Base-by-base conservation (phyloP, 2,797 vertebrate genomes). In the Sebastes goodei region DNA sequence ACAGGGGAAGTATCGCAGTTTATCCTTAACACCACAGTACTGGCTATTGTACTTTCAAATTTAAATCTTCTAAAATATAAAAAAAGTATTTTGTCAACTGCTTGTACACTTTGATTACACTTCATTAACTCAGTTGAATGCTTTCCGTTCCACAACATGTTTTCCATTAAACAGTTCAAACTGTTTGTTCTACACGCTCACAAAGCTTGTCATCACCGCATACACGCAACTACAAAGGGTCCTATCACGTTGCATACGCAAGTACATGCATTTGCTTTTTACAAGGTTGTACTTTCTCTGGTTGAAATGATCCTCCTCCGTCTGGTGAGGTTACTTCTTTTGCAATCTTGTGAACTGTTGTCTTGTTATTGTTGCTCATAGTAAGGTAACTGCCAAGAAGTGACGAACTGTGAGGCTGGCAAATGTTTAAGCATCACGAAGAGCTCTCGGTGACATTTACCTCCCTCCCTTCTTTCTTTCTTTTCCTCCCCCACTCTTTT, bases 401-500 rank as follows among this genome's bases (percentile, higher is more conserved):
- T 93, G 92, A 93, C 78, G 10, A 92, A 92, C 84, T 88, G 86
- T 83, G 87, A 91, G 81, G 88, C 83, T 87, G 84, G 85, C 73
- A 87, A 94, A 87, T 81, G 89, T 90, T 93, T 82, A 88, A 92
- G 87, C 78, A 88, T 92, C 88, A 90, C 82, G 30, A 86, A 86
- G 82, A 86, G 64, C 91, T 91, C 71, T 86, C 82, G 12, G 73
- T 93, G 93, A 92, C 92, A 93, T 94, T 93, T 89, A 86, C 85
- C 85, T 89, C 83, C 77, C 76, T 55, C 78, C 81, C 80, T 69
- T 42, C 75, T 32, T 67, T 56, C 66, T 29, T 66, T 38, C 74
- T 66, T 82, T 52, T 82, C 89, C 88, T 85, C 78, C 83, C 86
- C 84, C 87, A 75, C 88, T 86, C 87, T 55, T 55, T 84, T 84